Percentiles rank a stretch among this genome's conserved stretches.
These are phyloP conservation scores for Xenopus borealis DNA, from an alignment of 2,113 vertebrate genomes.

Conservation along the genomic window DNA sequence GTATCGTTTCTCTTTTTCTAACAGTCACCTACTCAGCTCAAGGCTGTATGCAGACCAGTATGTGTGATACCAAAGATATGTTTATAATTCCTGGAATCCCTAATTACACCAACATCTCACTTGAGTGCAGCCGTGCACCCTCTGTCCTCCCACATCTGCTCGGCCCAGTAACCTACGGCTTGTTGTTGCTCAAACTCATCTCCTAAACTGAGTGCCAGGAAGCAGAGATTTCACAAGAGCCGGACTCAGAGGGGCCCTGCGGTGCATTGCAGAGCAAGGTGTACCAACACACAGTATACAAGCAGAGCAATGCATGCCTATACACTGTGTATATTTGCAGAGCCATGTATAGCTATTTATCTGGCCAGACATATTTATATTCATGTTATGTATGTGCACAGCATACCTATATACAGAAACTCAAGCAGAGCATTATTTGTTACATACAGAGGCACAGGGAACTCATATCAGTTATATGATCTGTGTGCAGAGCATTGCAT, in stretches of 20 bases:
- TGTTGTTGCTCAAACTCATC: slow-evolving; percentile 20
- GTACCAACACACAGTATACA: slow-evolving; percentile 17
- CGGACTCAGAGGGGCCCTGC: not conserved
- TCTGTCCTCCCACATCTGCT: slow-evolving; percentile 3
- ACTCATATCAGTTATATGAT: slow-evolving; percentile 9
- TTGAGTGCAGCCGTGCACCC: slow-evolving; percentile 3
- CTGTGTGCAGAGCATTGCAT: slow-evolving; percentile 35
- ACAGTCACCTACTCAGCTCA: not conserved
- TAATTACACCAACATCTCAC: not conserved
- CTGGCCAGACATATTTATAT: slow-evolving; percentile 26
- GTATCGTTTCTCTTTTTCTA: not conserved
- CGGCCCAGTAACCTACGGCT: not conserved
- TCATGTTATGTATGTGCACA: slow-evolving; percentile 23
- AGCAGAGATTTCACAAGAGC: not conserved
- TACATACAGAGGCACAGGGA: not conserved
- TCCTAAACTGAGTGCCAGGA: slow-evolving; percentile 1
- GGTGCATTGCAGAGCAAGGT: slow-evolving; percentile 26
- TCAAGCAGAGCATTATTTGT: slow-evolving; percentile 1
- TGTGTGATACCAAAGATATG: not conserved
- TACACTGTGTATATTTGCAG: slow-evolving; percentile 29
- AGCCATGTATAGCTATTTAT: slow-evolving; percentile 34
- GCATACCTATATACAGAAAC: slow-evolving; percentile 15
- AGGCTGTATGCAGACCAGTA: not conserved
- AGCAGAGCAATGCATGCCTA: slow-evolving; percentile 37
- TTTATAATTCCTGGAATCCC: not conserved